These are phyloP conservation scores for Ashinkailepas kermadecensis DNA, from an alignment of 2,888 invertebrate genomes.

Conservation along the genomic window DNA sequence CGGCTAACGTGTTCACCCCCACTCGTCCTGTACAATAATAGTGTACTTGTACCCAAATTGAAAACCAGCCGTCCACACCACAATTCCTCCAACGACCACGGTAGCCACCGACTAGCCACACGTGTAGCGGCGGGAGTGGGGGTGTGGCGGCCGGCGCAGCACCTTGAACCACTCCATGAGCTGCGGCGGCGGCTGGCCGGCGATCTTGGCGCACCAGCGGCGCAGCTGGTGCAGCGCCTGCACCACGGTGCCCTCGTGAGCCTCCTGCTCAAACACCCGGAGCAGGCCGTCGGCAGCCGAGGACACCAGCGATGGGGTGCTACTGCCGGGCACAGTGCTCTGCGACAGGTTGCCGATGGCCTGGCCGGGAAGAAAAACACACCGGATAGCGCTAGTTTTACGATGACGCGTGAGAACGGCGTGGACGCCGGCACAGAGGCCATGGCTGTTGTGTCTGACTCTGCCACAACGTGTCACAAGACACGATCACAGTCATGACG, in stretches of 20 bases:
- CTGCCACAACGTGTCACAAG: no score
- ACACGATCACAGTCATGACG: no score
- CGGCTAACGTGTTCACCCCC: no score
- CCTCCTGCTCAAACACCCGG: slow-evolving; percentile 12
- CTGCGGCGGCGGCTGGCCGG: background rate
- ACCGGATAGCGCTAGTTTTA: no score
- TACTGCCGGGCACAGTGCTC: background rate
- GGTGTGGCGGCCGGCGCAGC: background rate
- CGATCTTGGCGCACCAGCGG: slow-evolving; percentile 8
- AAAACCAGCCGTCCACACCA: no score
- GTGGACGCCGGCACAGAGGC: no score
- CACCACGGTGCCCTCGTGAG: slow-evolving; percentile 20
- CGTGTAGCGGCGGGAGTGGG: background rate
- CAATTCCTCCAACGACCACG: no score
- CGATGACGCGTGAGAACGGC: no score
- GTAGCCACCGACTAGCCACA: no score
- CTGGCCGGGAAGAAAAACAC: background rate
- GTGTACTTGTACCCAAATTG: no score
- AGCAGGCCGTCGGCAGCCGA: background rate
- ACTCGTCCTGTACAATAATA: no score
- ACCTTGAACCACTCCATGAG: slow-evolving; percentile 8
- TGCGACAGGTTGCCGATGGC: slow-evolving; percentile 12
- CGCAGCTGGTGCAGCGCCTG: slow-evolving; percentile 12
- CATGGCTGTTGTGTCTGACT: no score
- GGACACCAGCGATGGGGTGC: slow-evolving; percentile 1